Evolutionary conservation across 2,888 invertebrate genomes (phyloP).

Genomic region (Coelopa pilipes): DNA sequence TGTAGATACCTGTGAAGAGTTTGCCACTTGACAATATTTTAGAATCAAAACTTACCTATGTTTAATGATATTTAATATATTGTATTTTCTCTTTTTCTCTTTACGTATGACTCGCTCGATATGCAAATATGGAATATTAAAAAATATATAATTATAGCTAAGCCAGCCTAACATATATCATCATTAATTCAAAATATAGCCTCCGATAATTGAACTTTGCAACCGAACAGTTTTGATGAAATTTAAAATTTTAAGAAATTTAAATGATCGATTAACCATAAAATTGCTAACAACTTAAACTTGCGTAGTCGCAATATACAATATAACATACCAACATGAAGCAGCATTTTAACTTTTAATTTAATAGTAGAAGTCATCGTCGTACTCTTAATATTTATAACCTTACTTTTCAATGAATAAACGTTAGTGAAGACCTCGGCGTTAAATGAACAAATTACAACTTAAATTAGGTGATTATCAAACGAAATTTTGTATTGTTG

Average conservation of each 20-base stretch:
- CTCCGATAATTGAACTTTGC: conserved; percentile 49
- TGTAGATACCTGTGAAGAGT: not conserved
- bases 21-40: too few species aligned
- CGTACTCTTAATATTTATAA: too few species aligned
- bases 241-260: conserved; percentile 26
- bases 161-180: conserved; percentile 65
- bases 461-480: conserved; percentile 32
- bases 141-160: conserved; percentile 53
- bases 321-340: not conserved
- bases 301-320: conserved; percentile 42
- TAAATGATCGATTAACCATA: conserved; percentile 35
- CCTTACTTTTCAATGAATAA: too few species aligned
- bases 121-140: conserved; percentile 44
- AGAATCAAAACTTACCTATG: not conserved
- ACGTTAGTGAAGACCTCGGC: conserved; percentile 30
- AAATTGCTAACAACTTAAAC: conserved; percentile 29
- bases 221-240: conserved; percentile 32
- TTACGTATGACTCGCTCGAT: conserved; percentile 46
- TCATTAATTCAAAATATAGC: conserved; percentile 58
- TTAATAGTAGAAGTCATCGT: conserved; percentile 8
- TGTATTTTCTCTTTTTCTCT: conserved; percentile 46
- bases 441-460: conserved; percentile 44
- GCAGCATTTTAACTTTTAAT: conserved; percentile 14
- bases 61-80: conserved; percentile 43
- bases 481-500: conserved; percentile 22